These are phyloP conservation scores for Platichthys stellatus DNA, from an alignment of 2,113 vertebrate species.

Conservation along the genomic window DNA sequence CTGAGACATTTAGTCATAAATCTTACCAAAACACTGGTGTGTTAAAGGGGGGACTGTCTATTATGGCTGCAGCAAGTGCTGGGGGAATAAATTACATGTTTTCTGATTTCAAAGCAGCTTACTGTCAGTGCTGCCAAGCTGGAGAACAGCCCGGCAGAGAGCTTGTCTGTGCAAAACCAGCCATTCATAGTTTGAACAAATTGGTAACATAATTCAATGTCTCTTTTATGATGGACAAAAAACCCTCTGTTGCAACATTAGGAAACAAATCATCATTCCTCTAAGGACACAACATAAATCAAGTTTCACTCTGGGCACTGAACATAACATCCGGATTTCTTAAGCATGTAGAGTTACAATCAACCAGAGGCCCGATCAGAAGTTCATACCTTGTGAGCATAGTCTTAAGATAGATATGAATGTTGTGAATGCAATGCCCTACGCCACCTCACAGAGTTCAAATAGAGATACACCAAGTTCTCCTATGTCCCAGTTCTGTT, in stretches of 20 bases:
- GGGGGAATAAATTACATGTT: slow-evolving; percentile 65
- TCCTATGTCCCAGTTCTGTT: slow-evolving; percentile 69
- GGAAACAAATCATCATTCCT: background rate
- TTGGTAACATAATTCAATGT: slow-evolving; percentile 49
- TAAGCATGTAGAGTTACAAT: background rate
- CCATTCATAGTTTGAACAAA: slow-evolving; percentile 67
- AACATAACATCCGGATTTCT: background rate
- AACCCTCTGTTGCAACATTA: slow-evolving; percentile 4
- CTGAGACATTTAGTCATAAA: slow-evolving; percentile 16
- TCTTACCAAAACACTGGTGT: slow-evolving; percentile 28
- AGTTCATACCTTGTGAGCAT: background rate
- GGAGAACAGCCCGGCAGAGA: slow-evolving; percentile 51
- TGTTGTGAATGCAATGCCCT: background rate
- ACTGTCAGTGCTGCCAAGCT: slow-evolving; percentile 59
- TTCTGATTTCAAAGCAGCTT: slow-evolving; percentile 70
- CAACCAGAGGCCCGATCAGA: background rate
- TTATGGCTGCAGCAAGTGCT: slow-evolving; percentile 37
- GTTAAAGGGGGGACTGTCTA: slow-evolving; percentile 42
- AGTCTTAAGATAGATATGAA: slow-evolving; percentile 8
- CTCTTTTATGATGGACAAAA: slow-evolving; percentile 32
- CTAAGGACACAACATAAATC: background rate
- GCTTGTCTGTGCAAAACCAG: slow-evolving; percentile 42
- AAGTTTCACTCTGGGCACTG: background rate
- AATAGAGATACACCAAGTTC: slow-evolving; percentile 53
- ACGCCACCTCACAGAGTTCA: slow-evolving; percentile 28